Base-by-base conservation (phyloP, 2,113 vertebrate genomes). In the Mormoops blainvillei region DNA sequence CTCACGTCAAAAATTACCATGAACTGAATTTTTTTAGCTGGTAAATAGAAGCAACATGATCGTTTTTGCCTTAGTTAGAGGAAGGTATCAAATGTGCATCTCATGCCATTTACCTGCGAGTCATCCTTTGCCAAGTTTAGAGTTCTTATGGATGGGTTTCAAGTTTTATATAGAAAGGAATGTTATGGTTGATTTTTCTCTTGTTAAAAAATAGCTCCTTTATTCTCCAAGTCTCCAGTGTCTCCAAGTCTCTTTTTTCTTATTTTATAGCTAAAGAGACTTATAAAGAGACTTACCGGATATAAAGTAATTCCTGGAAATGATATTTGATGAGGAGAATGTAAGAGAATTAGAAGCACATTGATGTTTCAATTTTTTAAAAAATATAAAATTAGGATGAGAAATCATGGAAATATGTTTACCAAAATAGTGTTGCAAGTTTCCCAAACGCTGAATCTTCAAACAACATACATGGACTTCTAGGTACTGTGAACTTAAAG, bases 201-300 rank as follows among this genome's bases (percentile, higher is more conserved):
- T 95, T 83, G 15, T 89, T 96, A 63, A 91, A 78, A 87, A 93
- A 90, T 4, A 85, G 41, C 65, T 94, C 89, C 90, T 96, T 96
- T 96, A 89, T 96, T 93, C 90, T 91, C 91, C 97, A 56, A 95
- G 89, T n/a, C n/a, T n/a, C n/a, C 78, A 88, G 18, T 67, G 50
- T 97, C 89, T 97, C 61, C 76, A 92, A 80, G 58, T 95, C 71
- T 97, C 73, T 95, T 78, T 50, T 50, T 78, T 70, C 50, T 24
- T 41, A 94, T 80, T 94, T 96, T 91, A 95, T 61, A 94, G 67
- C 86, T 96, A 83, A 89, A 78, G 81, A 94, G 54, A 74, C 36
- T 92, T 86, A 14, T 11, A 94, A 89, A 95, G 83, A 96, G 91
- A 96, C 45, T 73, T 88, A 87, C 7, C 81, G 80, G 83, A 93